Evolutionary conservation across 2,113 vertebrate genomes (phyloP).

Genomic region (Boleophthalmus pectinirostris): DNA sequence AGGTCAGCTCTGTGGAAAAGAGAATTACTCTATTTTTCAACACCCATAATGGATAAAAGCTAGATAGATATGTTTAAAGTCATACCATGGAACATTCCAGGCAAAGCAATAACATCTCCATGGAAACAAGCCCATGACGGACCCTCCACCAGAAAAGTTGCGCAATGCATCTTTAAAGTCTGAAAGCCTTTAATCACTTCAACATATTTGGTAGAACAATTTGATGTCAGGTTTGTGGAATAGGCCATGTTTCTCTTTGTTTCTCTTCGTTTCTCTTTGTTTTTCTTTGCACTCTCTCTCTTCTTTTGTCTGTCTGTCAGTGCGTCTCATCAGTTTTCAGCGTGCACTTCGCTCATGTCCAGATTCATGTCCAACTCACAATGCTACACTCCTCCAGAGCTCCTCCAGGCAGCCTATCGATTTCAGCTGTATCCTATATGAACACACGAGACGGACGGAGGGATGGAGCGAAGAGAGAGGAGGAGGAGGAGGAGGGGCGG

Average conservation of each 20-base stretch:
- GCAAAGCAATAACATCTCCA: too few species aligned
- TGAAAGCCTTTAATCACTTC: neutral
- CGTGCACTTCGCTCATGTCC: conserved; percentile 1
- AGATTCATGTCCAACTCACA: conserved; percentile 24
- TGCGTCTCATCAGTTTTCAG: conserved; percentile 7
- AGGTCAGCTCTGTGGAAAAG: too few species aligned
- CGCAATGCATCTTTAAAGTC: too few species aligned
- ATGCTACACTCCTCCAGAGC: conserved; percentile 18
- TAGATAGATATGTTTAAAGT: too few species aligned
- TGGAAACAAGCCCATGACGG: too few species aligned
- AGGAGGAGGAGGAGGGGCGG: neutral
- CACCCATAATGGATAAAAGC: too few species aligned
- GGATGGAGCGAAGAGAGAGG: neutral
- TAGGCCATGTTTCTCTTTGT: too few species aligned
- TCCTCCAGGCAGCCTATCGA: conserved; percentile 35
- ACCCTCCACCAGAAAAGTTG: too few species aligned
- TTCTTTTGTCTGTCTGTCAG: neutral
- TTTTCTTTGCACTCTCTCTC: neutral
- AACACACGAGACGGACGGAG: neutral
- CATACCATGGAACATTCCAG: too few species aligned
- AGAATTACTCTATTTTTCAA: too few species aligned
- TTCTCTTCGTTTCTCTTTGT: neutral
- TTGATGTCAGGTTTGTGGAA: too few species aligned
- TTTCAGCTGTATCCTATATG: conserved; percentile 15
- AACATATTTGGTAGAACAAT: neutral